phyloP scores from a whole-genome alignment of 2,888 invertebrate species.

The Eremobia ochroleuca region DNA sequence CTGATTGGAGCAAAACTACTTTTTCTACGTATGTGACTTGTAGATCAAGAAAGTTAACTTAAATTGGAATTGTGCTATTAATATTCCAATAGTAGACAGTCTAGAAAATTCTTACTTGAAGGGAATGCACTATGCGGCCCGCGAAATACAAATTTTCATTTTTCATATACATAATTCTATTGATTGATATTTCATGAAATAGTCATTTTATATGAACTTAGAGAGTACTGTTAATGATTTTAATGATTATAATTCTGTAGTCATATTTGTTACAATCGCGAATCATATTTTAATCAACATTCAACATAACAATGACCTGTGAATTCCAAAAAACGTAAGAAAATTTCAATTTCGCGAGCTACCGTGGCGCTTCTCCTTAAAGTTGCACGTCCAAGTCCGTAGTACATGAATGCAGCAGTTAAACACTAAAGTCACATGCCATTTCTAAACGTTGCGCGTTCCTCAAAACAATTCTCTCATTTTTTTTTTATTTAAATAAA shows the following conservation, averaged over 20 bases:
- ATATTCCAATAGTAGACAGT: not conserved
- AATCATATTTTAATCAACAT: not conserved
- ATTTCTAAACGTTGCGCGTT: slow-evolving; percentile 58
- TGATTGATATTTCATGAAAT: not conserved
- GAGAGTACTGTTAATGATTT: not conserved
- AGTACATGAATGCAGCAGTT: slow-evolving; percentile 42
- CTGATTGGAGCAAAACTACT: slow-evolving; percentile 7
- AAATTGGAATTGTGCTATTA: slow-evolving; percentile 18
- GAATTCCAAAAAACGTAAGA: not conserved
- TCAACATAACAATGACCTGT: not conserved
- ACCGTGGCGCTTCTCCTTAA: not conserved
- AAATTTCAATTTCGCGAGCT: not conserved
- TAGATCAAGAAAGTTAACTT: not conserved
- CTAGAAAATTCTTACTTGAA: slow-evolving; percentile 14
- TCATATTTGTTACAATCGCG: not conserved
- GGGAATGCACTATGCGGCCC: too few relatives aligned
- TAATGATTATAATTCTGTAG: not conserved
- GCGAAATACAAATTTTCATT: not conserved
- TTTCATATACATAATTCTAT: not conserved
- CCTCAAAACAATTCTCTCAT: slow-evolving; percentile 52
- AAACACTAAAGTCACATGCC: slow-evolving; percentile 58
- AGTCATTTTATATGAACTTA: not conserved
- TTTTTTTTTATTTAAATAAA: slow-evolving; percentile 52
- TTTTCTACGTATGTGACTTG: not conserved
- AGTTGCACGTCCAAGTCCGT: not conserved